Evolutionary conservation across 2,888 invertebrate species (phyloP).

Genomic region (Myopa testacea): DNA sequence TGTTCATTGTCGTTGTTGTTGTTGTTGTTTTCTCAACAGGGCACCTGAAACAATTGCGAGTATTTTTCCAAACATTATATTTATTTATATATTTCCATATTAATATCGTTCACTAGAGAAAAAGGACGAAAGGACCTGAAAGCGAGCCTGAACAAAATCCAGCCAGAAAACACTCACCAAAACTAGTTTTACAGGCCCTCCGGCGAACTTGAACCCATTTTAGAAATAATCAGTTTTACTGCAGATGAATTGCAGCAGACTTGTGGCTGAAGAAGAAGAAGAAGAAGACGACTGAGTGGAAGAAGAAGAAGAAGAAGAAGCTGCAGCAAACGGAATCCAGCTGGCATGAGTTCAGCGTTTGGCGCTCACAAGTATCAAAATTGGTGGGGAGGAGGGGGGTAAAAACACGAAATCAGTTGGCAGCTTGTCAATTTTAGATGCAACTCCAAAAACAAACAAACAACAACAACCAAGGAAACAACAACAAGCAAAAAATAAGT

Average conservation of each 20-base stretch:
- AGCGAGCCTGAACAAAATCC: no score
- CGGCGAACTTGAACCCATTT: constrained; percentile 44
- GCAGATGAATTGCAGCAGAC: constrained; percentile 41
- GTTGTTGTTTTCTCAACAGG: background rate
- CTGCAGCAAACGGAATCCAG: no score
- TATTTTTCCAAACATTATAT: constrained; percentile 19
- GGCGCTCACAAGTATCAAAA: no score
- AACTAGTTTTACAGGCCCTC: background rate
- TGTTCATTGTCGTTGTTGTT: constrained; percentile 18
- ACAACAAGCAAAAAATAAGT: no score
- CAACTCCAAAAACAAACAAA: no score
- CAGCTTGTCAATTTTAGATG: no score
- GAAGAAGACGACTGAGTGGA: background rate
- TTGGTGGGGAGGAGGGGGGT: no score
- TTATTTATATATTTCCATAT: constrained; percentile 18
- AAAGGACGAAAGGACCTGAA: background rate
- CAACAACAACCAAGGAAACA: no score
- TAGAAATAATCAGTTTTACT: constrained; percentile 27
- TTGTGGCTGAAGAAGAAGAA: background rate
- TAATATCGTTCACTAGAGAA: background rate
- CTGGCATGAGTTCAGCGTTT: no score
- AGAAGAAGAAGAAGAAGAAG: no score
- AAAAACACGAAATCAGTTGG: no score
- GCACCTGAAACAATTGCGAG: constrained; percentile 24
- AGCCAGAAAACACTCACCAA: background rate